Evolutionary conservation across 2,113 vertebrate species (phyloP).

Genomic region (Lepus europaeus): DNA sequence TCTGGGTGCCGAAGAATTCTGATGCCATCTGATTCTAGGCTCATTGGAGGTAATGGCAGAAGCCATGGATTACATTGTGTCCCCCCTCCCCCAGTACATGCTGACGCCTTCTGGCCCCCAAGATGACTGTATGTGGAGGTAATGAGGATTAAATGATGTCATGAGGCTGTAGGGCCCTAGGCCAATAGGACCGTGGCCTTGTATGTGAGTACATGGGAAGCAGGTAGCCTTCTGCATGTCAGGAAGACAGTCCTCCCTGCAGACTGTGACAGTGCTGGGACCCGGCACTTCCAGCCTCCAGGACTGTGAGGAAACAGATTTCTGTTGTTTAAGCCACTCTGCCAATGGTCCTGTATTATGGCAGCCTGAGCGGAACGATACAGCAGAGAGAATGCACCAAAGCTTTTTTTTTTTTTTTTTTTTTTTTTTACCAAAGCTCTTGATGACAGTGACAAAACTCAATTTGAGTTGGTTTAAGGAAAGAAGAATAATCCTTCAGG

Average conservation of each 20-base stretch:
- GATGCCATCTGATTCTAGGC: not conserved
- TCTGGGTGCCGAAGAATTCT: not conserved
- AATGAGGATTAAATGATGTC: not conserved
- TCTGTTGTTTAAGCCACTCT: not conserved
- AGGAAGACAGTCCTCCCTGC: not conserved
- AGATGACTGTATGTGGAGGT: not conserved
- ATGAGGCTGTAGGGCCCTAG: not conserved
- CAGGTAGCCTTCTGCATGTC: not conserved
- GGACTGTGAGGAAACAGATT: not conserved
- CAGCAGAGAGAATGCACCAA: not conserved
- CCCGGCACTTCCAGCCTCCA: not conserved
- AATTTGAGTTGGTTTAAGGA: not conserved
- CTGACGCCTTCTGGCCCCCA: not conserved
- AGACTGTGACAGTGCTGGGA: no score
- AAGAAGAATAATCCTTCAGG: not conserved
- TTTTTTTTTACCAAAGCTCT: not conserved
- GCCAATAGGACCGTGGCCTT: not conserved
- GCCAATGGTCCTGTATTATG: not conserved
- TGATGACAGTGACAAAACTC: not conserved
- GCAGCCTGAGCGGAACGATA: not conserved
- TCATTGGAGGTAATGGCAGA: not conserved
- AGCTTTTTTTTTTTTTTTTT: no score
- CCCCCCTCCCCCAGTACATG: not conserved
- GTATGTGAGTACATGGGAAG: not conserved
- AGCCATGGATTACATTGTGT: not conserved